Evolutionary conservation across 2,113 vertebrate species (phyloP), one percentile per base, ranked within the genome.

Genomic region (Pao palembangensis): DNA sequence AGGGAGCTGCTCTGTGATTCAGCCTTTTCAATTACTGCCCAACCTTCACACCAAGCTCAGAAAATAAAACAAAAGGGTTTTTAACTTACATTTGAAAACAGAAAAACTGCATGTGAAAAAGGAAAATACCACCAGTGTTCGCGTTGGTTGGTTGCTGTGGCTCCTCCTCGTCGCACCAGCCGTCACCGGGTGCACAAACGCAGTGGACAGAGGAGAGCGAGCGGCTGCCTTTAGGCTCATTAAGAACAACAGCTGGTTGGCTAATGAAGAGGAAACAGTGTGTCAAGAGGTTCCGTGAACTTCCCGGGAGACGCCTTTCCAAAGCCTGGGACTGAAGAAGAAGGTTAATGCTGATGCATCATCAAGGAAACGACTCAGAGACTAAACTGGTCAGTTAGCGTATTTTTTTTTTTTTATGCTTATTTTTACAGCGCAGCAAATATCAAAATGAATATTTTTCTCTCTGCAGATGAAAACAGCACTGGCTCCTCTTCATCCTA

Each of bases 181-280:
- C 76, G 85, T 86, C 78, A 85, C 81, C 63, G 78, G 83, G 87
- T 85, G 78, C 72, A 73, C 64, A 51, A 53, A 67, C 83, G 75
- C 74, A 71, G 64, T 67, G 60, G 63, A 76, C 82, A 63, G 70
- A 88, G 73, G 73, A 79, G 66, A 82, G 82, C 86, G 85, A 89
- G 78, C 82, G 74, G 87, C 79, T 88, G 87, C 86, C 88, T 88
- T 84, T 78, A 80, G 87, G 89, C 90, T 91, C 88, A 91, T 91
- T 91, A 91, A 87, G 75, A 88, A 87, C 87, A 91, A 86, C 91
- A 92, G 89, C 90, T 91, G 90, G 83, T 91, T 88, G 87, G 85
- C 86, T 92, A 92, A 92, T 92, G 90, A 91, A 91, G 86, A 90
- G 89, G 88, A 91, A 92, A 88, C 83, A 63, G 73, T 64, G 46